Percentiles rank a stretch among this genome's conserved stretches.
These are phyloP conservation scores for Pluvianellus socialis DNA, from an alignment of 2,113 vertebrate species.

Conservation along the genomic window DNA sequence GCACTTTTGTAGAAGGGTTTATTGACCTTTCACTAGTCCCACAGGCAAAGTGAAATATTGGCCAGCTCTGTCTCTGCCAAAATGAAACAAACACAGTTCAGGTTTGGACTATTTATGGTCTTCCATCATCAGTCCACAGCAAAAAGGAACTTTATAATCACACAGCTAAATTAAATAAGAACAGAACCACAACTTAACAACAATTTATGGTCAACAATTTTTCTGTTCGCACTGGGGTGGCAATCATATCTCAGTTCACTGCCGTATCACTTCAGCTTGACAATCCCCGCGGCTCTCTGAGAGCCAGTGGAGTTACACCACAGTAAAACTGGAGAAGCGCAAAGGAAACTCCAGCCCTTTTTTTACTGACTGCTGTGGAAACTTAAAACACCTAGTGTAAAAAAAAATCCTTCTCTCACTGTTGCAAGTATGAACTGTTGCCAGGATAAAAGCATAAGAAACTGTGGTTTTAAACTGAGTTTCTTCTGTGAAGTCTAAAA, in stretches of 20 bases:
- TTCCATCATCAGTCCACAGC: background rate
- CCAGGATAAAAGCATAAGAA: background rate
- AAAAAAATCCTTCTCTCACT: background rate
- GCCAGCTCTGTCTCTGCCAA: background rate
- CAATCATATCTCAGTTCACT: background rate
- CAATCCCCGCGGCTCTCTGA: background rate
- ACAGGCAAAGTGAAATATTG: conserved; percentile 13
- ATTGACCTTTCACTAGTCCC: conserved; percentile 26
- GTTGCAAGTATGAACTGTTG: background rate
- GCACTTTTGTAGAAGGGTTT: background rate
- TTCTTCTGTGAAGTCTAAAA: background rate
- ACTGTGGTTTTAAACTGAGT: background rate
- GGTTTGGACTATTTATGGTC: background rate
- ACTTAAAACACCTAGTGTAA: background rate
- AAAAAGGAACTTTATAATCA: conserved; percentile 21
- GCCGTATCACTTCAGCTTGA: background rate
- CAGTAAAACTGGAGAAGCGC: background rate
- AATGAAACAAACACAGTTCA: conserved; percentile 5
- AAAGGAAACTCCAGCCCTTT: background rate
- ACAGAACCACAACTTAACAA: background rate
- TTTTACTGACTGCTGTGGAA: background rate
- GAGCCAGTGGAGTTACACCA: background rate
- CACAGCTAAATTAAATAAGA: conserved; percentile 34
- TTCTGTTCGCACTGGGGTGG: background rate
- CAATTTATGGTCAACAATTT: conserved; percentile 6